These are phyloP conservation scores for Basileuterus tristriatus DNA, from an alignment of 2,797 vertebrate species.

Conservation along the genomic window DNA sequence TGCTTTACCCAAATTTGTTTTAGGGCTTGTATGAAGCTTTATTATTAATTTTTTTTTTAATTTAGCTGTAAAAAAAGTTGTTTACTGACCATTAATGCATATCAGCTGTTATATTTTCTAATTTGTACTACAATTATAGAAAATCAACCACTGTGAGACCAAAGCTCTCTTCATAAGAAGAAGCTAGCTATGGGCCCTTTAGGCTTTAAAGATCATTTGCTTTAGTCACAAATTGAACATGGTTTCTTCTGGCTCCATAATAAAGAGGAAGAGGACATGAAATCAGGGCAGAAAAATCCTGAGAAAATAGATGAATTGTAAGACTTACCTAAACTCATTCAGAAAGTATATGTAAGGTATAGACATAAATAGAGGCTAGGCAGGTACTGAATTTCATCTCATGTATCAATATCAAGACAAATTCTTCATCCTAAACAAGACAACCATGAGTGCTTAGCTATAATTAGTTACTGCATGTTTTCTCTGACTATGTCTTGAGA, in stretches of 20 bases:
- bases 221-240: background rate
- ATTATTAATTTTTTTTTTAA: accelerated
- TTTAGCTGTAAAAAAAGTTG: background rate
- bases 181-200: background rate
- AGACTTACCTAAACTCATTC: background rate
- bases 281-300: background rate
- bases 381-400: background rate
- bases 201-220: background rate
- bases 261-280: background rate
- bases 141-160: background rate
- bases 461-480: background rate
- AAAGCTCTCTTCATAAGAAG: background rate
- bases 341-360: background rate
- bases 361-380: background rate
- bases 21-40: background rate
- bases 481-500: background rate
- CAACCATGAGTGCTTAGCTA: background rate
- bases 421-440: background rate
- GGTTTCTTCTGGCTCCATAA: background rate
- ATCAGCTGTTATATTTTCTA: background rate
- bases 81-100: background rate
- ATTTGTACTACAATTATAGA: background rate
- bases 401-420: background rate
- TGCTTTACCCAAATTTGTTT: background rate
- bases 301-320: background rate